Percentiles rank a stretch among this genome's conserved stretches.
These are phyloP conservation scores for Luidia sarsii DNA, from an alignment of 53 echinoderm and acorn worm species.

Conservation along the genomic window DNA sequence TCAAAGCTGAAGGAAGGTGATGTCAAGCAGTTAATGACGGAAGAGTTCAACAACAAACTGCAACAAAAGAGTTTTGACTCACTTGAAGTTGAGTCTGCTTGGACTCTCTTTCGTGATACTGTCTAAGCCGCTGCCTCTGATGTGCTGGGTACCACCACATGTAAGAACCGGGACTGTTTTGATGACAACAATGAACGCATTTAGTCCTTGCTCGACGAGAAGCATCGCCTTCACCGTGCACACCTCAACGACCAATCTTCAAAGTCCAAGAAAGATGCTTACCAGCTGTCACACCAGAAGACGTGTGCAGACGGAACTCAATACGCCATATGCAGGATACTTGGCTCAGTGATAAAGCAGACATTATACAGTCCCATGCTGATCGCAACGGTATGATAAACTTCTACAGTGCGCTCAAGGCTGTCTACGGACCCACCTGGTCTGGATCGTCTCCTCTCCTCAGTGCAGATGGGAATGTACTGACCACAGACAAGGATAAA, in stretches of 20 bases:
- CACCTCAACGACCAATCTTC: background rate
- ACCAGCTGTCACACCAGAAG: background rate
- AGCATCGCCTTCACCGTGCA: background rate
- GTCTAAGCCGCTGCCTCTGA: background rate
- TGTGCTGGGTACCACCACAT: background rate
- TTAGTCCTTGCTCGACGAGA: background rate
- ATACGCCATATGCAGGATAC: conserved; percentile 24
- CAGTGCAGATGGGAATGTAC: background rate
- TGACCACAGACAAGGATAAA: background rate
- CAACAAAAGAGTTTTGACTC: background rate
- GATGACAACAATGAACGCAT: background rate
- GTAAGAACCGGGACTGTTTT: conserved; percentile 12
- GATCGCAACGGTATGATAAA: background rate
- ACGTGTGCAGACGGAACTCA: background rate
- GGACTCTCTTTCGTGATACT: background rate
- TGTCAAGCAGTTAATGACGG: background rate
- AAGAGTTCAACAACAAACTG: background rate
- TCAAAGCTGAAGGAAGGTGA: background rate
- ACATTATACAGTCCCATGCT: background rate
- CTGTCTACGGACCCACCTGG: background rate
- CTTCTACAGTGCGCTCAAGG: conserved; percentile 1
- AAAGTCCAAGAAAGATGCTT: background rate
- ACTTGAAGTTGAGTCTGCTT: background rate
- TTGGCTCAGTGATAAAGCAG: background rate
- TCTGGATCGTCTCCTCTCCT: background rate